phyloP scores from a whole-genome alignment of 2,113 vertebrate genomes.

The Platichthys flesus region DNA sequence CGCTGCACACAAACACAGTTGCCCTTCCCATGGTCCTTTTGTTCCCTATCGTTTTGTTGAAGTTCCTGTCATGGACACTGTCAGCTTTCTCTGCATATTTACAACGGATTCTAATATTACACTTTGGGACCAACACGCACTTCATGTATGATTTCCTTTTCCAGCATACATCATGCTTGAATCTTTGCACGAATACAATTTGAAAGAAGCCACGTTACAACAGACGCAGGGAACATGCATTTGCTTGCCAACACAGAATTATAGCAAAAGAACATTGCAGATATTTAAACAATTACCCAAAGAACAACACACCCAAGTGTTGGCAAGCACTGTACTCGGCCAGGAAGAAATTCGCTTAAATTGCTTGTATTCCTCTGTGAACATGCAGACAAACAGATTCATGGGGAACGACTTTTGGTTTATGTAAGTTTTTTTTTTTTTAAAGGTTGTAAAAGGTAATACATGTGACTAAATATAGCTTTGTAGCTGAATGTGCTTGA shows the following conservation, averaged over 20 bases:
- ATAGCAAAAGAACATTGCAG: conserved; percentile 51
- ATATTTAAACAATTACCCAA: conserved; percentile 60
- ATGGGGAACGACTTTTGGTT: not conserved
- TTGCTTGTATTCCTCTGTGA: conserved; percentile 12
- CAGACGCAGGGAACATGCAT: conserved; percentile 58
- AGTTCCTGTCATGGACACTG: conserved; percentile 72
- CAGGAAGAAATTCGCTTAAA: conserved; percentile 14
- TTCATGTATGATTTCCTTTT: not conserved
- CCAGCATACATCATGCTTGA: not conserved
- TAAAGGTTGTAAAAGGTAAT: not conserved
- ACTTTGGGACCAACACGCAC: conserved; percentile 23
- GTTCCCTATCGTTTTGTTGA: conserved; percentile 65
- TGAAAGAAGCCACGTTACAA: conserved; percentile 29
- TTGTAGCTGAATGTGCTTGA: not conserved
- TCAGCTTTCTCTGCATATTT: conserved; percentile 60
- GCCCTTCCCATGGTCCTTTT: conserved; percentile 82
- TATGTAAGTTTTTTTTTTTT: not conserved
- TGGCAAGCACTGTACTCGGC: conserved; percentile 35
- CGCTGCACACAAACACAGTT: conserved; percentile 78
- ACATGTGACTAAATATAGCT: not conserved
- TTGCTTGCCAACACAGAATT: conserved; percentile 63
- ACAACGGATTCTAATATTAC: conserved; percentile 34
- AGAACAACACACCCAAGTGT: conserved; percentile 56
- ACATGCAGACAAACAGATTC: conserved; percentile 15
- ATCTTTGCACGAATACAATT: conserved; percentile 25